Percentiles rank a stretch among this genome's conserved stretches.
Evolutionary conservation across 2,888 invertebrate species (phyloP).

Genomic region (Orchestes rusci): DNA sequence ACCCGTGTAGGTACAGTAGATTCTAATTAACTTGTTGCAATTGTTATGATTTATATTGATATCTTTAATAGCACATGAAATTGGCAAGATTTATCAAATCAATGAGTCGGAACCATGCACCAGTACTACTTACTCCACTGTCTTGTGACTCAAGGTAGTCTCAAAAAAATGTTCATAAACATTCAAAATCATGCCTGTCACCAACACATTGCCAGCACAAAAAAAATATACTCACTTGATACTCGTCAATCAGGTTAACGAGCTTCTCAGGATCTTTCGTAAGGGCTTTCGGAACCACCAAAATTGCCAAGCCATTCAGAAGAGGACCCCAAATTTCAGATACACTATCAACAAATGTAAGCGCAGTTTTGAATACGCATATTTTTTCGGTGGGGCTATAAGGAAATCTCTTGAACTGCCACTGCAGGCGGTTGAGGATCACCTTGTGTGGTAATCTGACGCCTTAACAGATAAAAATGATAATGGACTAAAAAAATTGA

Average conservation of each 20-base stretch:
- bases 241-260: slow-evolving; percentile 58
- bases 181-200: too few species aligned
- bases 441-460: slow-evolving; percentile 72
- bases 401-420: slow-evolving; percentile 83
- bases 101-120: too few species aligned
- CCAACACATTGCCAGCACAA: too few species aligned
- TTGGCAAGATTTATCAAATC: too few species aligned
- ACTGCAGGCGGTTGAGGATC: slow-evolving; percentile 73
- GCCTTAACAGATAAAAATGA: too few species aligned
- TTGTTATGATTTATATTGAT: too few species aligned
- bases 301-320: slow-evolving; percentile 60
- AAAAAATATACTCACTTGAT: slow-evolving; percentile 56
- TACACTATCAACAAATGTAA: slow-evolving; percentile 87
- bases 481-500: not conserved
- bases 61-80: too few species aligned
- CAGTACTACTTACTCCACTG: too few species aligned
- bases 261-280: slow-evolving; percentile 75
- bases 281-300: slow-evolving; percentile 65
- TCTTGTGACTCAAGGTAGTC: too few species aligned
- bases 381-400: slow-evolving; percentile 58
- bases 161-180: too few species aligned
- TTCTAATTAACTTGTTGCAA: too few species aligned
- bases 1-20: too few species aligned
- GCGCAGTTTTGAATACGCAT: slow-evolving; percentile 83
- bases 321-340: slow-evolving; percentile 84